Evolutionary conservation across 2,888 invertebrate genomes (phyloP).

Genomic region (Acanthosepion lycidas): DNA sequence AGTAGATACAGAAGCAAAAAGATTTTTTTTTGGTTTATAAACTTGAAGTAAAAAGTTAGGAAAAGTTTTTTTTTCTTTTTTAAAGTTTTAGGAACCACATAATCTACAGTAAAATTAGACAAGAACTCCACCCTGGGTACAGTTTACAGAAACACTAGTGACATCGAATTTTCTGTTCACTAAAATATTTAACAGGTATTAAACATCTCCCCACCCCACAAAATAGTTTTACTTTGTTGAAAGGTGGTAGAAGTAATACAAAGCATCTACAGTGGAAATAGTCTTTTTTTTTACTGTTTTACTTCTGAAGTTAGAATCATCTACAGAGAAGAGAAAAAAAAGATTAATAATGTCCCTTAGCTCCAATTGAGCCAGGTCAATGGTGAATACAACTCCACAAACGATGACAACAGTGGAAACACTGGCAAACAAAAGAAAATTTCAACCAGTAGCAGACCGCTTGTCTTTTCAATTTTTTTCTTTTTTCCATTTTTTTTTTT

Average conservation of each 20-base stretch:
- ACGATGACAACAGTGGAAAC: conserved; percentile 20
- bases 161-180: neutral
- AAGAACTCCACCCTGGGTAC: neutral
- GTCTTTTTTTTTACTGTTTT: neutral
- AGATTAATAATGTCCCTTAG: neutral
- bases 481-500: neutral
- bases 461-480: neutral
- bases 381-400: neutral
- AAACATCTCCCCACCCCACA: neutral
- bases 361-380: neutral
- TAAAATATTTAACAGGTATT: neutral
- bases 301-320: neutral
- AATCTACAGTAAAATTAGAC: neutral
- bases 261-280: conserved; percentile 4
- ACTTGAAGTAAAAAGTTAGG: neutral
- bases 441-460: neutral
- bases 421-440: neutral
- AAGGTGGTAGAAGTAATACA: neutral
- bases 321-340: neutral
- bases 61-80: neutral
- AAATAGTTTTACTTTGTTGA: neutral
- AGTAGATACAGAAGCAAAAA: neutral
- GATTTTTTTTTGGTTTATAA: neutral
- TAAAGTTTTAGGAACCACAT: neutral
- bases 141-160: neutral